These are phyloP conservation scores for Caenorhabditis remanei DNA, from an alignment of 1,140 invertebrate species.

Conservation along the genomic window DNA sequence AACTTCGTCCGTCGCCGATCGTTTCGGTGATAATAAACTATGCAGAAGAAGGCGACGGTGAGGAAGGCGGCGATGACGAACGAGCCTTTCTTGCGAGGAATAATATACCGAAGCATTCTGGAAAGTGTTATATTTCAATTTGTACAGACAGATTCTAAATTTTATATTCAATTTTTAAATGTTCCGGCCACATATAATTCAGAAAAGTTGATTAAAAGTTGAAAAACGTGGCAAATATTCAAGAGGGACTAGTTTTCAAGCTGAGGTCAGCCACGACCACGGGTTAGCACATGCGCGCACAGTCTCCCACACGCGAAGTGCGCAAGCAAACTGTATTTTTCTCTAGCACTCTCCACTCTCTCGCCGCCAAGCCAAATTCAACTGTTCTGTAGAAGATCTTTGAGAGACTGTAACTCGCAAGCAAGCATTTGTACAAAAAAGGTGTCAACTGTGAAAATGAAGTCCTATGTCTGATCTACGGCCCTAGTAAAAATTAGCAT, in stretches of 20 bases:
- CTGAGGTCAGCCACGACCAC: background rate
- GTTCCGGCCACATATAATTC: background rate
- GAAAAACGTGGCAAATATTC: constrained; percentile 33
- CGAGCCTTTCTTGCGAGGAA: constrained; percentile 37
- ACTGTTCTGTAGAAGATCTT: too few species aligned
- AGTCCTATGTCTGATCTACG: too few species aligned
- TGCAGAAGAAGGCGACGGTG: constrained; percentile 42
- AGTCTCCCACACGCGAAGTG: too few species aligned
- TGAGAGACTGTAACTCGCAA: too few species aligned
- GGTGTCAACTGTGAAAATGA: too few species aligned
- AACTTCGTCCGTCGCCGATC: constrained; percentile 27
- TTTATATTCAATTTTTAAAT: background rate
- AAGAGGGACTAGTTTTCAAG: background rate
- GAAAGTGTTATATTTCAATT: background rate
- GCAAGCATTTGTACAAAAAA: too few species aligned
- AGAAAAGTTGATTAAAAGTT: background rate
- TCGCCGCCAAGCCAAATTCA: too few species aligned
- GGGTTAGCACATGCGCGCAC: background rate
- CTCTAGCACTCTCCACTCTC: too few species aligned
- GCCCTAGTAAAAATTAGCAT: too few species aligned
- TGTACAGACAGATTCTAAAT: background rate
- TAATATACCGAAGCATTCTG: constrained; percentile 50
- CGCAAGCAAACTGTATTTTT: too few species aligned
- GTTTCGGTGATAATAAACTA: constrained; percentile 37
- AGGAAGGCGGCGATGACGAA: constrained; percentile 45